Evolutionary conservation across 2,797 vertebrate species (phyloP).

Genomic region (Vespertilio murinus): DNA sequence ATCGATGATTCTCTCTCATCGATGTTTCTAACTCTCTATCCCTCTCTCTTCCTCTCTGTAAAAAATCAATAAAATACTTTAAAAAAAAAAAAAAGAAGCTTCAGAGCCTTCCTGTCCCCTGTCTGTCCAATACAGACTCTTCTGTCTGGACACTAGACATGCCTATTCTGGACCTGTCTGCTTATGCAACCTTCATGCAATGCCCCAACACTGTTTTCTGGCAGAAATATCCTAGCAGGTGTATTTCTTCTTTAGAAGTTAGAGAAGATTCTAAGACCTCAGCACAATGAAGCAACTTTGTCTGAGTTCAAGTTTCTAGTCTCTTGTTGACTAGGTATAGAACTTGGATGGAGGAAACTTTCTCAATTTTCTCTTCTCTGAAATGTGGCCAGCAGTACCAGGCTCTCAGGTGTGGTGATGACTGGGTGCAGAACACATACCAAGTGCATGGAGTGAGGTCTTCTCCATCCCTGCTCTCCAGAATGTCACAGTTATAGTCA

Average conservation of each 20-base stretch:
- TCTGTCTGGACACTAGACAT: background rate
- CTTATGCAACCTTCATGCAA: fast-evolving
- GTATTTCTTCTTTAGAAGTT: background rate
- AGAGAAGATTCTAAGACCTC: background rate
- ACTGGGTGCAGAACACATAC: fast-evolving
- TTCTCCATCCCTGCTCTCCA: background rate
- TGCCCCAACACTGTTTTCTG: background rate
- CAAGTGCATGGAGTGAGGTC: fast-evolving
- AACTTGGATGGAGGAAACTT: background rate
- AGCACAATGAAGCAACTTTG: background rate
- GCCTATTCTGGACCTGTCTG: background rate
- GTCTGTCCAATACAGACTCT: background rate
- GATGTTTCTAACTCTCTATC: too few species aligned
- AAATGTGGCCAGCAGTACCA: background rate
- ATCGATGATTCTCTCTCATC: too few species aligned
- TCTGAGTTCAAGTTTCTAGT: background rate
- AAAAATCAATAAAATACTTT: too few species aligned
- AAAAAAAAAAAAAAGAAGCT: too few species aligned
- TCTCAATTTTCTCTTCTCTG: background rate
- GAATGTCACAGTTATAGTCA: background rate
- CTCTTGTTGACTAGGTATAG: background rate
- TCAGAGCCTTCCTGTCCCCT: fast-evolving
- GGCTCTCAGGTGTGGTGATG: fast-evolving
- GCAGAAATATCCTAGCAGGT: fast-evolving
- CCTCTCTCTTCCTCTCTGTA: too few species aligned